These are phyloP conservation scores for Eupeodes latifasciatus DNA, from an alignment of 2,888 invertebrate genomes.

Conservation along the genomic window DNA sequence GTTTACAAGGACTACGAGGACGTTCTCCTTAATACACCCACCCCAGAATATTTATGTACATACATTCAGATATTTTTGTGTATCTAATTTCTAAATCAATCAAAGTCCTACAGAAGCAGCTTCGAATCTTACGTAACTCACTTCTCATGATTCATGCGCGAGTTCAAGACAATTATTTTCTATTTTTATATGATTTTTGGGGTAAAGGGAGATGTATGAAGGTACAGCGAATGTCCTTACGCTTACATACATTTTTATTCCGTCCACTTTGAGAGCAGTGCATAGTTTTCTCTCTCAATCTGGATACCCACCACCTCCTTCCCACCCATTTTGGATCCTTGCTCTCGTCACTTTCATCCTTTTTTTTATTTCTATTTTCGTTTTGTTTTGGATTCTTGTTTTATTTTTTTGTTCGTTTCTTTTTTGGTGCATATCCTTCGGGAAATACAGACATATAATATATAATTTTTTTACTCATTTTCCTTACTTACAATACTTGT, in stretches of 20 bases:
- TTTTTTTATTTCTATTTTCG: conserved; percentile 16
- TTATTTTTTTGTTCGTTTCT: conserved; percentile 36
- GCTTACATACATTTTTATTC: conserved; percentile 31
- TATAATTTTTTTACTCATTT: conserved; percentile 47
- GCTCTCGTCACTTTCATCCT: conserved; percentile 35
- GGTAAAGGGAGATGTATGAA: conserved; percentile 6
- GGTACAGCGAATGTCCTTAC: conserved; percentile 52
- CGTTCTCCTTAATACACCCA: not conserved
- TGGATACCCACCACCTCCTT: not conserved
- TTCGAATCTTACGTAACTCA: conserved; percentile 67
- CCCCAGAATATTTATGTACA: not conserved
- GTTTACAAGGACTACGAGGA: no score
- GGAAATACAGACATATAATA: conserved; percentile 60
- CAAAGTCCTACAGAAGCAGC: conserved; percentile 67
- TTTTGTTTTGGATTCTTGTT: conserved; percentile 47
- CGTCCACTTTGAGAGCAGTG: conserved; percentile 34
- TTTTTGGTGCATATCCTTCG: conserved; percentile 60
- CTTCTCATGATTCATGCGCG: conserved; percentile 73
- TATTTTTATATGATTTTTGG: conserved; percentile 50
- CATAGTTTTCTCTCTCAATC: conserved; percentile 34
- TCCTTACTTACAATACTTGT: conserved; percentile 38
- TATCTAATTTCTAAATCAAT: conserved; percentile 60
- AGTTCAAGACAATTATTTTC: conserved; percentile 43
- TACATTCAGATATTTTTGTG: not conserved
- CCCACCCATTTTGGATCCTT: conserved; percentile 31